Conservation (phyloP, 1,140 invertebrate species). For the Stratiolaelaps scimitus region DNA sequence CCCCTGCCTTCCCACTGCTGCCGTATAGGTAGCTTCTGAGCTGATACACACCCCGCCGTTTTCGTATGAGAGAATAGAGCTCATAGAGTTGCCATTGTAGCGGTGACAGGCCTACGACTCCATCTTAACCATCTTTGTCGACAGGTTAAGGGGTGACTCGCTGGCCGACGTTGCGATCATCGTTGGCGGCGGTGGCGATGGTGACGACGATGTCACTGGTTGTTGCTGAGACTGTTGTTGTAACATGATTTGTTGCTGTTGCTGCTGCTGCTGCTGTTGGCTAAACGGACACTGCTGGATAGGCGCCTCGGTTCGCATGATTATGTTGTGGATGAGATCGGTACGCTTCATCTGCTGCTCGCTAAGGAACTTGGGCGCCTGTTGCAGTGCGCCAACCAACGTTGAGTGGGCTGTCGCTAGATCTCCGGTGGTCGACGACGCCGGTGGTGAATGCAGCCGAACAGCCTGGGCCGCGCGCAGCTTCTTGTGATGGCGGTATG, state of each 20-base stretch:
- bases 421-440: slow-evolving; percentile 34
- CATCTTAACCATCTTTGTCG: slow-evolving; percentile 28
- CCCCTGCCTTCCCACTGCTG: too few relatives aligned
- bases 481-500: slow-evolving; percentile 87
- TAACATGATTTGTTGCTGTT: neutral
- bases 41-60: too few relatives aligned
- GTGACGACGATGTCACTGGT: neutral
- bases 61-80: too few relatives aligned
- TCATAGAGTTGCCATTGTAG: too few relatives aligned
- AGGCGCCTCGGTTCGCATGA: slow-evolving; percentile 48
- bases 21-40: too few relatives aligned
- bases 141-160: slow-evolving; percentile 16
- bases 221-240: slow-evolving; percentile 18
- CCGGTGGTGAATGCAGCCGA: slow-evolving; percentile 40
- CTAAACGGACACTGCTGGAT: slow-evolving; percentile 3
- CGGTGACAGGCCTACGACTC: neutral
- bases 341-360: slow-evolving; percentile 74
- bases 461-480: slow-evolving; percentile 59
- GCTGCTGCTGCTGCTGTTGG: slow-evolving; percentile 13
- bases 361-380: slow-evolving; percentile 64
- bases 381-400: slow-evolving; percentile 70
- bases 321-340: slow-evolving; percentile 74
- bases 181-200: slow-evolving; percentile 10
- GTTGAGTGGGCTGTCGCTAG: slow-evolving; percentile 72
- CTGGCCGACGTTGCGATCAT: neutral